Evolutionary conservation across 2,888 invertebrate genomes (phyloP).

Genomic region (Yponomeuta plumbellus): DNA sequence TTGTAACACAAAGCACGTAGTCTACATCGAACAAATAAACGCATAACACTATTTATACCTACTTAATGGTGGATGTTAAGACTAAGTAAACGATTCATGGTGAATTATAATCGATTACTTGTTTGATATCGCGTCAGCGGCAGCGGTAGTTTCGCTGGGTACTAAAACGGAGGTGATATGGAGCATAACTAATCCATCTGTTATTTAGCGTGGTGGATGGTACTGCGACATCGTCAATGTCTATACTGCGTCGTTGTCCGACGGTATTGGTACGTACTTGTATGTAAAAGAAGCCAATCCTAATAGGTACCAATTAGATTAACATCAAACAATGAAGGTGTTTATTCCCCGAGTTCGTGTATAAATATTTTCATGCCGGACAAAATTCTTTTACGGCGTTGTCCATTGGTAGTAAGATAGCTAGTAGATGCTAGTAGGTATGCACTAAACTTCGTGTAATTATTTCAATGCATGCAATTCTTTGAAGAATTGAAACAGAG

Average conservation of each 20-base stretch:
- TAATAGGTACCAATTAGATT: background rate
- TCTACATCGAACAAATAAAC: conserved; percentile 21
- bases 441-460: too few relatives aligned
- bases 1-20: conserved; percentile 33
- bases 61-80: conserved; percentile 11
- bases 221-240: background rate
- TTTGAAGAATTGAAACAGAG: too few relatives aligned
- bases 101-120: conserved; percentile 7
- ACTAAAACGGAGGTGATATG: background rate
- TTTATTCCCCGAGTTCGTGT: conserved; percentile 2
- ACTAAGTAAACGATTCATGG: conserved; percentile 7
- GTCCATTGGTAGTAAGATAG: background rate
- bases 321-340: background rate
- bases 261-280: background rate
- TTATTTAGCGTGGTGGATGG: background rate
- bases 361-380: background rate
- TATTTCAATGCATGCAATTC: too few relatives aligned
- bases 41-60: conserved; percentile 11
- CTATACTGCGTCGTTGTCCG: background rate
- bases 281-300: background rate
- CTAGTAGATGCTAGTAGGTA: too few relatives aligned
- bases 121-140: conserved; percentile 7
- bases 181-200: too few relatives aligned
- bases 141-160: background rate
- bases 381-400: conserved; percentile 5